These are phyloP conservation scores for Centrocercus urophasianus DNA, from an alignment of 2,113 vertebrate species.

Conservation along the genomic window DNA sequence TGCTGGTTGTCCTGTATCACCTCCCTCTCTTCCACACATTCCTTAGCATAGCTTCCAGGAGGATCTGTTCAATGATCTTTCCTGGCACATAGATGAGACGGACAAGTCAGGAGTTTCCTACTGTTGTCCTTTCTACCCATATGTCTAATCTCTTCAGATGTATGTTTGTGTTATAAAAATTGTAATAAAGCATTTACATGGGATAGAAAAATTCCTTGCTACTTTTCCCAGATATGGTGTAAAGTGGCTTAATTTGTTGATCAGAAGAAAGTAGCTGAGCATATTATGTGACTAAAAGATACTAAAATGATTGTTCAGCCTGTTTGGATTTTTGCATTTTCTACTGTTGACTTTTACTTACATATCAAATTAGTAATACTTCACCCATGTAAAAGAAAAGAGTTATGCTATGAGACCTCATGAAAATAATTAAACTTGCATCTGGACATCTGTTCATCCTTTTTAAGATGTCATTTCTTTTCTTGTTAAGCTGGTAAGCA, in stretches of 20 bases:
- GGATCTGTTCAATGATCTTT: too few species aligned
- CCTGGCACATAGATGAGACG: too few species aligned
- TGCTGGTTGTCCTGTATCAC: too few species aligned
- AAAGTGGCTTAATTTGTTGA: not conserved
- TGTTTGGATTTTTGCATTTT: not conserved
- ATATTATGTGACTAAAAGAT: not conserved
- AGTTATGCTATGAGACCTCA: not conserved
- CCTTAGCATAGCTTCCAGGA: too few species aligned
- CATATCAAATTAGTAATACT: not conserved
- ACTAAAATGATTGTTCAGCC: not conserved
- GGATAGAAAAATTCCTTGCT: not conserved
- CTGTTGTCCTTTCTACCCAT: too few species aligned
- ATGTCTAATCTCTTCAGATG: not conserved
- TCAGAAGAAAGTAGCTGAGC: not conserved
- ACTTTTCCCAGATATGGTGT: not conserved
- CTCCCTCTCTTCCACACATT: too few species aligned
- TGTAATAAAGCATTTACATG: not conserved
- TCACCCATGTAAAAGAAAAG: not conserved
- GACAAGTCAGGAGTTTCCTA: too few species aligned
- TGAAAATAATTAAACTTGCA: not conserved
- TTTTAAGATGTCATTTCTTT: not conserved
- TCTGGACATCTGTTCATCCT: not conserved
- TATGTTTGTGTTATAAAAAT: not conserved
- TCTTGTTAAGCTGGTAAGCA: not conserved
- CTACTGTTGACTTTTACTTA: not conserved